Conservation (phyloP, 2,797 vertebrate species). For the Oreochromis grahami region DNA sequence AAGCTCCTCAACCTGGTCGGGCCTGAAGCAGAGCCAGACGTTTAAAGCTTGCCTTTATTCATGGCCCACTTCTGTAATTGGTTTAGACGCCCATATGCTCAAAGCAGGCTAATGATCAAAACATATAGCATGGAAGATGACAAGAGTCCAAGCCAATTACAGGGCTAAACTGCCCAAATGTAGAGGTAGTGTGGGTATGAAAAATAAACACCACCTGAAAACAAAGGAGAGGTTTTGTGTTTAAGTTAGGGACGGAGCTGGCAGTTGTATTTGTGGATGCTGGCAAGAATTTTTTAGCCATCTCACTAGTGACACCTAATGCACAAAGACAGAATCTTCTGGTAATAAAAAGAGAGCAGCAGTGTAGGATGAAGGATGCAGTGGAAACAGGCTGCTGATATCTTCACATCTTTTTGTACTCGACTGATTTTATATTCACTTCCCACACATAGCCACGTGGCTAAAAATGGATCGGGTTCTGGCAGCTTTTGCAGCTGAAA, state of each 20-base stretch:
- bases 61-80: conserved; percentile 18
- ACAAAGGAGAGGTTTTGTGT: neutral
- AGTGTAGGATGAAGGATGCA: neutral
- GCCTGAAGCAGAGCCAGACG: conserved; percentile 15
- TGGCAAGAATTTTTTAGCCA: neutral
- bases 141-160: conserved; percentile 43
- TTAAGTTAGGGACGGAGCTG: neutral
- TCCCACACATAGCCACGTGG: neutral
- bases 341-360: neutral
- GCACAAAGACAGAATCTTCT: conserved; percentile 37
- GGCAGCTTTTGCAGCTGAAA: neutral
- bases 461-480: conserved; percentile 43
- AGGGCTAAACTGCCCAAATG: neutral
- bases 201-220: neutral
- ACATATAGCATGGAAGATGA: conserved; percentile 27
- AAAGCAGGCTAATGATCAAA: conserved; percentile 40
- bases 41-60: conserved; percentile 34
- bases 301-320: conserved; percentile 74
- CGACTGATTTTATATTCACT: conserved; percentile 34
- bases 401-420: neutral
- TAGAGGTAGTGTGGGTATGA: neutral
- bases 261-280: neutral
- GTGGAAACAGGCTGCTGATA: neutral
- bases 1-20: conserved; percentile 17
- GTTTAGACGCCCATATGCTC: conserved; percentile 51